These are phyloP conservation scores for Bubo bubo DNA, from an alignment of 2,113 vertebrate genomes.

Conservation along the genomic window DNA sequence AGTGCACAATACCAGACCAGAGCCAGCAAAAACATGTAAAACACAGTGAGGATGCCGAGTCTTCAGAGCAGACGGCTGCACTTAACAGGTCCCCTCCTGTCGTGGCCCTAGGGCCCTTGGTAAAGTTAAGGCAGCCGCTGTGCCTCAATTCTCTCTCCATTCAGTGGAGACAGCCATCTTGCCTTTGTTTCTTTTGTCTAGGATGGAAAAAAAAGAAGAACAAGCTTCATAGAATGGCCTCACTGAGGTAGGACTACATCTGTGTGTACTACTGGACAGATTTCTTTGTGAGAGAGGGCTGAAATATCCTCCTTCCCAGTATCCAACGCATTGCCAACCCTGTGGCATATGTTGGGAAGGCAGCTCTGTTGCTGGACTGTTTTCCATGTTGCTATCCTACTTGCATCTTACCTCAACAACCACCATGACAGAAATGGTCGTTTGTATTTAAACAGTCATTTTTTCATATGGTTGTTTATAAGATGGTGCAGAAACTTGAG, in stretches of 20 bases:
- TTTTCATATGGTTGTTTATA: neutral
- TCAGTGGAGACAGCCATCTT: neutral
- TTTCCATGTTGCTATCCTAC: neutral
- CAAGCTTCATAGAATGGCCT: neutral
- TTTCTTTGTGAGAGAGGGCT: neutral
- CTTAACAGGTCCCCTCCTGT: neutral
- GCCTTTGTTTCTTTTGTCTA: neutral
- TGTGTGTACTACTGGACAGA: too few species aligned
- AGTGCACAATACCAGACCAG: neutral
- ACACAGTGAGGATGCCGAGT: neutral
- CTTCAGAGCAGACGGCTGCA: neutral
- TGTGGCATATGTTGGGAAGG: too few species aligned
- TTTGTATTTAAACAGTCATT: neutral
- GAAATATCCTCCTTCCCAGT: neutral
- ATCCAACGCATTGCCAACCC: neutral
- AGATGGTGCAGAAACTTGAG: neutral
- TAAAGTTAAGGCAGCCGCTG: neutral
- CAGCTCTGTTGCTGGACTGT: neutral
- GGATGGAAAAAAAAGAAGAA: neutral
- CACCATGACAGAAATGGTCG: neutral
- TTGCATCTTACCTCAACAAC: neutral
- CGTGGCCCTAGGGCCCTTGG: neutral
- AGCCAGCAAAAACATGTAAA: neutral
- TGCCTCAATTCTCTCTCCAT: neutral
- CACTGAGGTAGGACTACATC: neutral